Evolutionary conservation across 1,140 invertebrate species (phyloP).

Genomic region (Potamilus streckersoni): DNA sequence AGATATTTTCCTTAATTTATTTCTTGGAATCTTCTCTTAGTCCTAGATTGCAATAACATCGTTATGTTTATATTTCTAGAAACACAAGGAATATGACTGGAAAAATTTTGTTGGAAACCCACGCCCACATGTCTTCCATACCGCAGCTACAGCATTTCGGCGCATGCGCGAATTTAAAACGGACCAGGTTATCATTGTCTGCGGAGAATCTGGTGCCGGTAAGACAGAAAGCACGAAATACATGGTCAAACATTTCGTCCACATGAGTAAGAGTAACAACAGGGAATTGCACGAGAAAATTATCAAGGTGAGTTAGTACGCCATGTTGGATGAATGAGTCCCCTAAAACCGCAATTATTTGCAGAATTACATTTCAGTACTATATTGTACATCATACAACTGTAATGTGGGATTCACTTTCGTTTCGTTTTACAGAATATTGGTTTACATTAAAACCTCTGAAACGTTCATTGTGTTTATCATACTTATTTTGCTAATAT

Average conservation of each 20-base stretch:
- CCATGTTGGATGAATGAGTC: too few relatives aligned
- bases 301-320: constrained; percentile 7
- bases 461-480: too few relatives aligned
- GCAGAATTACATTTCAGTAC: too few relatives aligned
- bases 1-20: not conserved
- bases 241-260: constrained; percentile 23
- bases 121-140: constrained; percentile 75
- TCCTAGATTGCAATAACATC: not conserved
- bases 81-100: constrained; percentile 20
- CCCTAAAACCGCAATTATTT: too few relatives aligned
- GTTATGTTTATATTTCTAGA: constrained; percentile 1
- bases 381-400: too few relatives aligned
- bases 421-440: too few relatives aligned
- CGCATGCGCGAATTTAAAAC: constrained; percentile 38
- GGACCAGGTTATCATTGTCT: constrained; percentile 28
- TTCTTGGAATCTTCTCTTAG: not conserved
- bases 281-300: constrained; percentile 21
- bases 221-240: constrained; percentile 89
- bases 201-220: constrained; percentile 97
- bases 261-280: constrained; percentile 20
- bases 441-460: too few relatives aligned
- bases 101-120: not conserved
- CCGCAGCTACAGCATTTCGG: constrained; percentile 71
- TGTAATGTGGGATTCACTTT: too few relatives aligned
- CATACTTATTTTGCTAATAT: too few relatives aligned